Base-by-base conservation (phyloP, 30 jellyfish, hydroid and myxozoan genomes). In the Aurelia aurita region DNA sequence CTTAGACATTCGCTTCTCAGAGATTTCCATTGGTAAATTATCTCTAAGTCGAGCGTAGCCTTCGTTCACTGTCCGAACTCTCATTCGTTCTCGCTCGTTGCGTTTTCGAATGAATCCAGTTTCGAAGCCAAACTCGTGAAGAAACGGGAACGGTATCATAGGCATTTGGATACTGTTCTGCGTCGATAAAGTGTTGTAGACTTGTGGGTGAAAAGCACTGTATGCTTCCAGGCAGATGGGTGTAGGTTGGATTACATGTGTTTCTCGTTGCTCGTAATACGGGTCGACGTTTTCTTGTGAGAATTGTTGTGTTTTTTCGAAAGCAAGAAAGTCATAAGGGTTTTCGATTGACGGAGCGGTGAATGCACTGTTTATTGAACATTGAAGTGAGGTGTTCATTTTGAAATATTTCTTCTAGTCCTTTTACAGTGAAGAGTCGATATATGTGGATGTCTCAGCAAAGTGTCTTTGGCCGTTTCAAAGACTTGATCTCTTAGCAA, bases 1-100 rank as follows among this genome's bases (percentile, higher is more conserved):
- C 45, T 91, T 91, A 55, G 96, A 85, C 85, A 91, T 65, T 61
- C 98, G 90, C 63, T 91, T 91, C 80, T 91, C 98, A 12, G 90
- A 75, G 23, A 91, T 63, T 51, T 91, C 96, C 25, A 85, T 73
- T 85, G 98, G 98, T 15, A 91, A 80, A 69, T 91, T 96, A 69
- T 91, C 96, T 16, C 98, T 81, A 13, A 91, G 62, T 18, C 93
- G 91, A 16, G 98, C 96, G 77, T 91, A 91, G 22, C 98, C 98
- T 66, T 91, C 98, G 89, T 91, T 91, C 26, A 91, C 98, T 20
- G 91, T 91, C 20, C 98, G 98, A 20, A 91, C 98, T 44, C 98
- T 86, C 96, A 91, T 79, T 51, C 98, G 87, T 45, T 91, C 98
- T 15, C 98, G 96, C 31, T 91, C 98, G 88, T 91, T 91, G 53